Conservation (phyloP, 64 coral and sea anemone species). For the Dendronephthya gigantea region DNA sequence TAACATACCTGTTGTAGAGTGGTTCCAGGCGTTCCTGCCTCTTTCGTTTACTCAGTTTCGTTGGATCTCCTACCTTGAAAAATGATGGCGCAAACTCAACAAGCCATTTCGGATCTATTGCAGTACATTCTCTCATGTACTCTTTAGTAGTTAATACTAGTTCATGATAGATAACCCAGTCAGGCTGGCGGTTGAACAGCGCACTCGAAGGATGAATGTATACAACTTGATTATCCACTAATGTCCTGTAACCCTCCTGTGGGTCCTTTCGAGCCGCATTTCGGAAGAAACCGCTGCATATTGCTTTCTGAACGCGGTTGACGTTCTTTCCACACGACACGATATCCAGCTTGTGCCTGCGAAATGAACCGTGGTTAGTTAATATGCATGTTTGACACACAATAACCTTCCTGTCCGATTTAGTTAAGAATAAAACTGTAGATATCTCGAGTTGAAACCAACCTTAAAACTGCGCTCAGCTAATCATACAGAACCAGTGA, state of each 20-base stretch:
- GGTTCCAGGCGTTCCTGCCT: conserved; percentile 86
- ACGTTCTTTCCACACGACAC: conserved; percentile 83
- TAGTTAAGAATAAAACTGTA: too few species aligned
- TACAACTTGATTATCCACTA: conserved; percentile 92
- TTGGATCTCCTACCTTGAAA: conserved; percentile 79
- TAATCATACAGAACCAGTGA: too few species aligned
- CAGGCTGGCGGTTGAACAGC: conserved; percentile 88
- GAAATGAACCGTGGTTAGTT: neutral
- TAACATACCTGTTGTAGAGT: conserved; percentile 76
- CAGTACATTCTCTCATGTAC: conserved; percentile 97
- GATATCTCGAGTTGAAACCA: too few species aligned
- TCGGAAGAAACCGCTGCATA: conserved; percentile 95
- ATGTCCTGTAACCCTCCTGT: conserved; percentile 96
- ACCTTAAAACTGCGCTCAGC: too few species aligned
- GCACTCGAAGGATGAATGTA: conserved; percentile 95
- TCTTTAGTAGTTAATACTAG: conserved; percentile 92
- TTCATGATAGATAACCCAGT: conserved; percentile 96
- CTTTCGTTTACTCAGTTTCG: conserved; percentile 94
- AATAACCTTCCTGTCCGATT: neutral
- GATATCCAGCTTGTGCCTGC: conserved; percentile 93
- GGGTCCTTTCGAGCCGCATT: conserved; percentile 95
- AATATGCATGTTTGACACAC: neutral
- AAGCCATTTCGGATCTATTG: conserved; percentile 93
- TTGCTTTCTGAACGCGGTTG: conserved; percentile 78
- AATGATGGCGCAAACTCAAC: conserved; percentile 94